Evolutionary conservation across 92 coral and sea anemone species (phyloP), one percentile per base, ranked within the genome.

Genomic region (Phenganax stokvisi): DNA sequence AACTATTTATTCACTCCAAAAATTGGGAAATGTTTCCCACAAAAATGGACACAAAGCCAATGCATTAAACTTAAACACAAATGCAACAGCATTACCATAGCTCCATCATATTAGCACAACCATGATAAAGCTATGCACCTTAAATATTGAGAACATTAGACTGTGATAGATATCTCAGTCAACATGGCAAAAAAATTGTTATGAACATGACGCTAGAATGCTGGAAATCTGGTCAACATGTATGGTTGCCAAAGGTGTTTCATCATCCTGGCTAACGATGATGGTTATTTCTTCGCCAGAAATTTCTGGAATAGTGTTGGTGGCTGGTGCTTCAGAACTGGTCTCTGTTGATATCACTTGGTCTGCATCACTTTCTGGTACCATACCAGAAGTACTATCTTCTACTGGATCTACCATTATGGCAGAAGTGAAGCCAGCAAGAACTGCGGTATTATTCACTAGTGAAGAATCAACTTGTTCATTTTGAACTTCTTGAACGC

Each of bases 241-340:
- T 29, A 79, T 79, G 58, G 81, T 77, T 62, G 71, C 81, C 30
- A 77, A 51, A 30, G 81, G 44, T 59, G 81, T 56, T 63, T 25
- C 74, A 64, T 64, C 56, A 8, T 59, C 74, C 12, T 79, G 73
- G 53, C 62, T 64, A 28, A 79, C 83, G 20, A 79, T 79, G 15
- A 79, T 79, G 68, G 83, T 79, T 10, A 79, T 79, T 64, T 79
- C 83, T 61, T 79, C 74, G 63, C 74, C 56, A 7, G 73, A 47
- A 30, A 73, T 56, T 47, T 73, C 60, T 51, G 77, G 51, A 3
- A 53, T 56, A 54, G 77, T 73, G 4, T 57, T 58, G 0, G 47
- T n/a, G 51, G 77, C 30, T 12, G 77, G 7, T 68, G 52, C 6
- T 53, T 68, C 73, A 30, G 73, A 25, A 52, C 47, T 29, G 31